Base-by-base conservation (phyloP, 2,113 vertebrate genomes). In the Oryzias melastigma region DNA sequence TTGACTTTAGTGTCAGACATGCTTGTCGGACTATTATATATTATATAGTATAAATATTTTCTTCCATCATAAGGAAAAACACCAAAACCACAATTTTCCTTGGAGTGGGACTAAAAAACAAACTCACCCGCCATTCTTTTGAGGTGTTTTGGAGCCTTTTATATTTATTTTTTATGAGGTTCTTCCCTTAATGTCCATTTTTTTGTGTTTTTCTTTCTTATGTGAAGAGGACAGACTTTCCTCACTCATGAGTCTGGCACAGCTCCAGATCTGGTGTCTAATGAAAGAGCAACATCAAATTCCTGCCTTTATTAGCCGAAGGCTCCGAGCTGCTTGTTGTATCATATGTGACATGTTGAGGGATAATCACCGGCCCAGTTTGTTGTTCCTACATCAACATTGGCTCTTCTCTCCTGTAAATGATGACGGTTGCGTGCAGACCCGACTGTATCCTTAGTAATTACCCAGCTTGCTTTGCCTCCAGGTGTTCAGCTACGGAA, bases 401-500 rank as follows among this genome's bases (percentile, higher is more conserved):
- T 48, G 58, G 54, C 68, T 75, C 78, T 72, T 81, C 81, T 67
- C 52, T 48, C 27, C 73, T 82, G 60, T 65, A 83, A 88, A 73
- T 76, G 76, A 91, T 81, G 73, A 77, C 50, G 61, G 68, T 89
- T 88, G 89, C 82, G 86, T 92, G 91, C 91, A 89, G 88, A 88
- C 84, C 22, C 65, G 44, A 76, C 80, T 69, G 16, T 78, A 64
- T 77, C 79, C 77, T 79, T 68, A 61, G 68, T 90, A 86, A 92
- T 90, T 86, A 90, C 72, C 73, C 79, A 12, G 15, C 78, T 73
- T 65, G 72, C 73, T 72, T 79, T 70, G 82, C 85, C 82, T 88
- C 77, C 89, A 87, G 89, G 90, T 89, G 86, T 83, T 84, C 70
- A 69, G 65, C 83, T 89, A 35, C 29, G 8, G 29, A 87, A 90